These are phyloP conservation scores for Hybos culiciformis DNA, from an alignment of 2,888 invertebrate genomes.

Conservation along the genomic window DNA sequence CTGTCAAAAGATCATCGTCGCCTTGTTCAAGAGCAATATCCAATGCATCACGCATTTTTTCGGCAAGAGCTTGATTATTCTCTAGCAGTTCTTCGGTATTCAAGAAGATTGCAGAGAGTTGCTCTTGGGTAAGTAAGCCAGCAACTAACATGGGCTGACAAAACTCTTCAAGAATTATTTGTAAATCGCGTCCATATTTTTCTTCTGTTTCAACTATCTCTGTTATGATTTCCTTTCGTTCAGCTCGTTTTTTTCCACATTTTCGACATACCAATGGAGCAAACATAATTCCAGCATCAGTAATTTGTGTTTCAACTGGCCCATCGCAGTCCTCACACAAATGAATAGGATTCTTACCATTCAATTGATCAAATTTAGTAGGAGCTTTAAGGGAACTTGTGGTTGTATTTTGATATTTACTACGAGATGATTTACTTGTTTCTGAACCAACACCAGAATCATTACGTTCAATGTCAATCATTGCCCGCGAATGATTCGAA, in stretches of 20 bases:
- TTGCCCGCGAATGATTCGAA: conserved; percentile 9
- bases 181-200: conserved; percentile 85
- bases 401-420: conserved; percentile 50
- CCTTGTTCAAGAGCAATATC: conserved; percentile 73
- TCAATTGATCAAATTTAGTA: conserved; percentile 37
- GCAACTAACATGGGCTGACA: conserved; percentile 88
- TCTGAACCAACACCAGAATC: conserved; percentile 89
- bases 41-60: conserved; percentile 72
- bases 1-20: conserved; percentile 70
- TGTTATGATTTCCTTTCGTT: conserved; percentile 84
- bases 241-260: conserved; percentile 75
- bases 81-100: conserved; percentile 86
- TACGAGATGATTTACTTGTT: conserved; percentile 74
- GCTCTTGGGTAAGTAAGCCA: conserved; percentile 79
- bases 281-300: conserved; percentile 56
- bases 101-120: conserved; percentile 81
- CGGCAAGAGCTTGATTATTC: conserved; percentile 72
- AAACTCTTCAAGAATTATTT: conserved; percentile 85
- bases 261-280: conserved; percentile 75
- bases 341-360: conserved; percentile 48
- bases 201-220: conserved; percentile 94
- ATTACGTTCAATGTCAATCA: conserved; percentile 71
- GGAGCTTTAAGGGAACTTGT: conserved; percentile 20
- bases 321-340: conserved; percentile 80
- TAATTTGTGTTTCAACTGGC: conserved; percentile 58